Percentiles rank a stretch among this genome's conserved stretches.
These are phyloP conservation scores for Chloropsis cyanopogon DNA, from an alignment of 2,113 vertebrate species.

Conservation along the genomic window DNA sequence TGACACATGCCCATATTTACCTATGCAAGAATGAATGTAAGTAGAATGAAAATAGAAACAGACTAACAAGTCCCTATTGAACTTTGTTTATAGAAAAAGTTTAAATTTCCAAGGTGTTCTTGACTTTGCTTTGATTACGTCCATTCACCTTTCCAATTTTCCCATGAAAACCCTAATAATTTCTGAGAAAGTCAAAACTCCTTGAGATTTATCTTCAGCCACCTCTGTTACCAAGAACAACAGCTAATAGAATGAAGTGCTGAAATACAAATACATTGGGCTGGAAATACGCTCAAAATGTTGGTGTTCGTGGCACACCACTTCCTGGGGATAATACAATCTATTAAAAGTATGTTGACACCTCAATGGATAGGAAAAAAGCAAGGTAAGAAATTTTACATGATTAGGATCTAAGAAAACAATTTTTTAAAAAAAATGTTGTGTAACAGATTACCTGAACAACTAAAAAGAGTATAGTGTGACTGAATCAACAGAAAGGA, in stretches of 20 bases:
- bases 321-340: background rate
- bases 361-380: background rate
- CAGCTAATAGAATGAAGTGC: background rate
- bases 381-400: background rate
- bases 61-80: background rate
- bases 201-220: background rate
- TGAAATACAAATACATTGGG: background rate
- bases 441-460: background rate
- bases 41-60: background rate
- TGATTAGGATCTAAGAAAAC: background rate
- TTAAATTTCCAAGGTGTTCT: background rate
- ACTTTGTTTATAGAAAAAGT: background rate
- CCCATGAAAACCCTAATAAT: background rate
- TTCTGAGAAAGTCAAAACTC: background rate
- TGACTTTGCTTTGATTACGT: background rate
- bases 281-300: background rate
- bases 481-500: background rate
- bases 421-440: background rate
- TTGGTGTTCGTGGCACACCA: background rate
- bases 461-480: background rate
- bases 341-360: background rate
- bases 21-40: background rate
- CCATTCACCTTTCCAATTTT: background rate
- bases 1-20: background rate
- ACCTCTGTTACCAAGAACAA: background rate